These are phyloP conservation scores for Eugnorisma glareosa DNA, from an alignment of 2,888 invertebrate species.

Conservation along the genomic window DNA sequence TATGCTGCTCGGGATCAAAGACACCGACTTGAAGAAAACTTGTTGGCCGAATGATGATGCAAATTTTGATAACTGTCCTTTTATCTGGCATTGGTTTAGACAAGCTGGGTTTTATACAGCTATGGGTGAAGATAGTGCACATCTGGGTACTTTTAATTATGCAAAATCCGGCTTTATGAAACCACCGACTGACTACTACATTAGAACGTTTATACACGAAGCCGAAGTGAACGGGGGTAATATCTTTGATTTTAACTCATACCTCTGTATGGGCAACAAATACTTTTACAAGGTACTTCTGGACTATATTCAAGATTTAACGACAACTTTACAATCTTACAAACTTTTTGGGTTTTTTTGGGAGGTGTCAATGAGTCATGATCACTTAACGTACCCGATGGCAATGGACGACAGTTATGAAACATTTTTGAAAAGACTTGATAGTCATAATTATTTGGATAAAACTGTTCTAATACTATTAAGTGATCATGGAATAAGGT, in stretches of 20 bases:
- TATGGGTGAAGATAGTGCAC: constrained; percentile 95
- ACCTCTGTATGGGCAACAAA: constrained; percentile 93
- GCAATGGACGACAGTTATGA: constrained; percentile 93
- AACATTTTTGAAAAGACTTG: constrained; percentile 90
- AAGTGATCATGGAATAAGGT: constrained; percentile 97
- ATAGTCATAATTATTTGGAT: constrained; percentile 90
- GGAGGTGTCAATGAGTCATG: constrained; percentile 96
- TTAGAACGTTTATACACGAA: constrained; percentile 93
- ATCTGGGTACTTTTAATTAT: constrained; percentile 95
- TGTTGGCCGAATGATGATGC: constrained; percentile 91
- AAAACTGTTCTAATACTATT: constrained; percentile 93
- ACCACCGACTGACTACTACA: constrained; percentile 96
- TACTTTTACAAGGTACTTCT: constrained; percentile 93
- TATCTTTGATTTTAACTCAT: constrained; percentile 91
- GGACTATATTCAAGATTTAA: constrained; percentile 93
- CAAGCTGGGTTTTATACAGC: constrained; percentile 94
- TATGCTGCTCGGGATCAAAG: constrained; percentile 93
- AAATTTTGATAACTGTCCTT: constrained; percentile 94
- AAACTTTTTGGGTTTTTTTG: constrained; percentile 96
- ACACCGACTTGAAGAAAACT: constrained; percentile 91
- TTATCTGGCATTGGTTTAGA: constrained; percentile 96
- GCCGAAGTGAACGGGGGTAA: constrained; percentile 93
- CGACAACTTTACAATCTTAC: constrained; percentile 89
- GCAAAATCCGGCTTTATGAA: constrained; percentile 93
- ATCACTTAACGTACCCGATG: constrained; percentile 94